Evolutionary conservation across 2,797 vertebrate species (phyloP).

Genomic region (Lepus oiostolus): DNA sequence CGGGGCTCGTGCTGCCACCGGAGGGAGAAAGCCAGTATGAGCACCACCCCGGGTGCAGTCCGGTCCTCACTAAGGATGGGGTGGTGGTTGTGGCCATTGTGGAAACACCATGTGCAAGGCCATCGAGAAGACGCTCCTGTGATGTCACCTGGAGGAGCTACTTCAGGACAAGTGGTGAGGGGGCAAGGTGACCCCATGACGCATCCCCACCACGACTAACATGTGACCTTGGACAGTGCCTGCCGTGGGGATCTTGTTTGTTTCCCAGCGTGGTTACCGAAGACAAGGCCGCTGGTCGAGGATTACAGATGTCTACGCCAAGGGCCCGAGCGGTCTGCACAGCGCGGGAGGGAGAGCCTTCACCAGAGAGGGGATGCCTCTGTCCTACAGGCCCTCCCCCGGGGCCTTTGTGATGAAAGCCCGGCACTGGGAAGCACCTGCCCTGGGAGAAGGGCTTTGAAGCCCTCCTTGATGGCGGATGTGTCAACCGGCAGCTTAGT

Average conservation of each 20-base stretch:
- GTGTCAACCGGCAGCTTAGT: slow-evolving; percentile 32
- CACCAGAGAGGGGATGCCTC: neutral
- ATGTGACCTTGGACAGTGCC: neutral
- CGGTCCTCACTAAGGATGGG: neutral
- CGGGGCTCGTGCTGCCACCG: neutral
- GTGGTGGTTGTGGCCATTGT: neutral
- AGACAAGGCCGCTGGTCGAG: neutral
- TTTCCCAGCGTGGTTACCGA: neutral
- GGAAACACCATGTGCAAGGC: neutral
- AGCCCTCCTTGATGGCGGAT: slow-evolving; percentile 49
- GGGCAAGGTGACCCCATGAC: too few relatives aligned
- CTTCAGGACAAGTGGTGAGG: neutral
- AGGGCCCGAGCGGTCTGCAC: neutral
- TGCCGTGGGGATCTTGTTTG: too few relatives aligned
- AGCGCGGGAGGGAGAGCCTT: neutral
- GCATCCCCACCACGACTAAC: neutral
- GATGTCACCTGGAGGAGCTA: neutral
- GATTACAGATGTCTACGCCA: neutral
- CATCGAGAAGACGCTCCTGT: neutral
- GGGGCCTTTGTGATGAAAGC: slow-evolving; percentile 67
- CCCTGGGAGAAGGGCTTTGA: slow-evolving; percentile 48
- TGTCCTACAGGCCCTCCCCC: neutral
- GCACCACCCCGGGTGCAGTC: neutral
- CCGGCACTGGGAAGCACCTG: rapidly evolving
- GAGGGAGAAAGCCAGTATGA: neutral